Evolutionary conservation across 2,797 vertebrate genomes (phyloP), one percentile per base, ranked within the genome.

Genomic region (Gymnothorax reevesii): DNA sequence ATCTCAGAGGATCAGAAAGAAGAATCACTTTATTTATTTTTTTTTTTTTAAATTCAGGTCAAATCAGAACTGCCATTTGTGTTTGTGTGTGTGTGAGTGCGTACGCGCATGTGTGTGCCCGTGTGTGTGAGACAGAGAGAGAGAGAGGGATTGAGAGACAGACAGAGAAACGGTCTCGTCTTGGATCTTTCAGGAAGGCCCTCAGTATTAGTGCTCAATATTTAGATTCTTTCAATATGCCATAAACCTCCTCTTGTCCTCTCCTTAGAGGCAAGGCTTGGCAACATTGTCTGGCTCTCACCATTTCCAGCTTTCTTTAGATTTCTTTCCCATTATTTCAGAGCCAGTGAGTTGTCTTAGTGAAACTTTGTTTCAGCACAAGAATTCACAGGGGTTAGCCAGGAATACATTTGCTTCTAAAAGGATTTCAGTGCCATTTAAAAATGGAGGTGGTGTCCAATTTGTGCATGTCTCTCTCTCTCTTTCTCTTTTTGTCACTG

Each of bases 181-280:
- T 22, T 80, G 42, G 57, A 9, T 87, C 22, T 69, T 66, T 77
- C 55, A 73, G 10, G 20, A 22, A 49, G 13, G 13, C 22, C 7
- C 15, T 52, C 5, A 27, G 54, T 33, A 57, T 54, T 54, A n/a
- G 25, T 52, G 52, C 83, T 62, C 22, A 15, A 27, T 64, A 49
- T 22, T n/a, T 59, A 27, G 69, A 33, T 79, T 42, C 66, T 9
- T 82, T 25, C 27, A 80, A 20, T 84, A 57, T 84, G 42, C 66
- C 55, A 83, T 20, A 66, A 33, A 60, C 57, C 54, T 86, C n/a
- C 54, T 57, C 52, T 42, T 52, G 69, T 33, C 54, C 57, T 86
- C 69, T 33, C 54, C 57, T 86, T 82, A 77, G 64, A 77, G 82
- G 57, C 80, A 42, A 89, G 59, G 49, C 57, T 79, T 88, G 84